Evolutionary conservation across 2,113 vertebrate genomes (phyloP).

Genomic region (Eonycteris spelaea): DNA sequence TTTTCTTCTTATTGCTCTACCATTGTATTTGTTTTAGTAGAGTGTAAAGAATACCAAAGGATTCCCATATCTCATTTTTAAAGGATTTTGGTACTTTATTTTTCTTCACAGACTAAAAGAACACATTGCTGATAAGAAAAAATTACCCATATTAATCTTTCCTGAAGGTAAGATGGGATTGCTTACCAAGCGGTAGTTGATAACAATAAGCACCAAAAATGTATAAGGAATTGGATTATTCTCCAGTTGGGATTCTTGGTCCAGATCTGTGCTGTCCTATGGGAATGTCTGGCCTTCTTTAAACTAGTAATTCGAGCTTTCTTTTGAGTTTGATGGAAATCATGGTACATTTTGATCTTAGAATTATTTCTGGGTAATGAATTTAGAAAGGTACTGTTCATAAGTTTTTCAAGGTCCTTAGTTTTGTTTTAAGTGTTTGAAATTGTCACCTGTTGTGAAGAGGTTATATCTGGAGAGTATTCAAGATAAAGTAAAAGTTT

Average conservation of each 20-base stretch:
- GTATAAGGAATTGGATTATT: neutral
- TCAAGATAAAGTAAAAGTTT: neutral
- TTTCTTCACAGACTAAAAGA: conserved; percentile 87
- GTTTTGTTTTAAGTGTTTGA: conserved; percentile 22
- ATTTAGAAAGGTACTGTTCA: neutral
- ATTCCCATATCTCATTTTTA: neutral
- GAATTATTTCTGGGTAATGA: neutral
- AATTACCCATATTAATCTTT: conserved; percentile 96
- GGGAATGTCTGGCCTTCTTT: neutral
- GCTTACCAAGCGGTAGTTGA: neutral
- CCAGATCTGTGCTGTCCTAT: neutral
- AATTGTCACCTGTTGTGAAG: neutral
- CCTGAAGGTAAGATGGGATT: conserved; percentile 91
- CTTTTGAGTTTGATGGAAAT: neutral
- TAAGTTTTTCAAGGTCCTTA: neutral
- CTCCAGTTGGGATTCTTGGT: neutral
- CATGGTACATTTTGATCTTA: neutral
- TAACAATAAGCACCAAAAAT: neutral
- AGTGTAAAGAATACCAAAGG: neutral
- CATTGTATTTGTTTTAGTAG: neutral
- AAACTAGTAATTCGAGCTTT: neutral
- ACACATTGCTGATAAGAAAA: conserved; percentile 91
- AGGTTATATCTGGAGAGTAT: neutral
- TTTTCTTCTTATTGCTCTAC: neutral
- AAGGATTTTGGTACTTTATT: conserved; percentile 44